A percentile compares a stretch with the other conserved stretches of the same genome.
phyloP scores from a whole-genome alignment of 2,888 invertebrate genomes.

The Heliconius hortense region DNA sequence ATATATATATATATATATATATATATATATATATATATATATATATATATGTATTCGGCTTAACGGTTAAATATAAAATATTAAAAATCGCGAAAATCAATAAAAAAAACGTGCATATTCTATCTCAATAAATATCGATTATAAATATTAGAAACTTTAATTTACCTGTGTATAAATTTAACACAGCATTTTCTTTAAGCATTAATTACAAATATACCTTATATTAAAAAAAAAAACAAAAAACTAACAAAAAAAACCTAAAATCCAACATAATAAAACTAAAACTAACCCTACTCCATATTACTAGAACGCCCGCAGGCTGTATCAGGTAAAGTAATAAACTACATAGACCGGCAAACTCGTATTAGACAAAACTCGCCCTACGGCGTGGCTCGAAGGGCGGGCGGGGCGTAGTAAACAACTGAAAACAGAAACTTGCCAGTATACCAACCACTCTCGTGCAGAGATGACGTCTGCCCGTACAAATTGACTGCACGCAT shows the following conservation, averaged over 20 bases:
- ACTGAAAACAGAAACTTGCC: conserved; percentile 39
- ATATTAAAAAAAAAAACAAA: neutral
- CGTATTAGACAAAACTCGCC: conserved; percentile 37
- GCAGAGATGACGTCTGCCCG: conserved; percentile 23
- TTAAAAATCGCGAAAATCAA: too few species aligned
- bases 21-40: too few species aligned
- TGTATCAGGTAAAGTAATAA: conserved; percentile 30
- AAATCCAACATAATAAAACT: neutral
- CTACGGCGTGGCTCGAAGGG: conserved; percentile 40
- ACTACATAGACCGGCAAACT: conserved; percentile 22
- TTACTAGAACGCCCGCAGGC: neutral
- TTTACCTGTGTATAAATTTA: too few species aligned
- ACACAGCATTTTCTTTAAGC: too few species aligned
- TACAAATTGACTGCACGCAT: conserved; percentile 25
- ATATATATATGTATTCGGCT: too few species aligned
- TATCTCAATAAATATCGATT: too few species aligned
- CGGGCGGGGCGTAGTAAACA: conserved; percentile 46
- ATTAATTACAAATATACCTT: too few species aligned
- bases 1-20: too few species aligned
- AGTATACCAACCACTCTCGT: conserved; percentile 37
- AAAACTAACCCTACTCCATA: neutral
- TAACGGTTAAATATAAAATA: too few species aligned
- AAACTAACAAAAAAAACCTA: too few species aligned
- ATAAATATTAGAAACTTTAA: too few species aligned
- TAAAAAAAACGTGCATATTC: too few species aligned